Base-by-base conservation (phyloP, 2,797 vertebrate genomes). In the Manis crassicaudata region DNA sequence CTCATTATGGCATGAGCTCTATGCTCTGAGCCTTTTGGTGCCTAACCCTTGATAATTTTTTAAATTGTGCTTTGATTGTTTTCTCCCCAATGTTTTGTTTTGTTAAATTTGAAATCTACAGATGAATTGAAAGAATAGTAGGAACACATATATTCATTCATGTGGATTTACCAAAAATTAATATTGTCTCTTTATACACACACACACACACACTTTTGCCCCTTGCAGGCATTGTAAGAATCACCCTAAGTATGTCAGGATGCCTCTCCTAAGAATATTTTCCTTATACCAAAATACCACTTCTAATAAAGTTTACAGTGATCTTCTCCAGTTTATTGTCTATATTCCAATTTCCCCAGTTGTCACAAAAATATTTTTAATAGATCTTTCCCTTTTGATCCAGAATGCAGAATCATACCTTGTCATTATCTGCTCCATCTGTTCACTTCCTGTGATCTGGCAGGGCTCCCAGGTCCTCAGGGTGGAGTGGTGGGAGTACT, bases 41-140 rank as follows among this genome's bases (percentile, higher is more conserved):
- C 43, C 40, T 70, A 50, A 40, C 20, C 32, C 27, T 93, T 68
- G 35, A 75, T 81, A 70, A 37, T 46, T 50, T 27, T 54, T 32
- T 29, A 16, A 76, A 70, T 35, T 67, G 16, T 32, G 7, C 17
- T n/a, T 88, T 16, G 60, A 32, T 46, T 80, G 3, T 7, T 14
- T 62, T 85, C 10, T 7, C 43, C 29, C 23, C 13, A 46, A 10
- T 70, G 54, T 58, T 67, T 84, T 79, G 14, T 68, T 88, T 60
- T 92, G 18, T 94, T 83, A 80, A 65, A 92, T 76, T 82, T 79
- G 81, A 95, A 93, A 82, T 27, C 17, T 67, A 20, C 0, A 79
- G 58, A 43, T 17, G 62, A 37, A 3, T 50, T 40, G 3, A 79
- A 92, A 89, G 29, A 86, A 65, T 80, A 50, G 18, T 46, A 73